These are phyloP conservation scores for Meloidogyne exigua DNA, from an alignment of 1,140 invertebrate genomes.

Conservation along the genomic window DNA sequence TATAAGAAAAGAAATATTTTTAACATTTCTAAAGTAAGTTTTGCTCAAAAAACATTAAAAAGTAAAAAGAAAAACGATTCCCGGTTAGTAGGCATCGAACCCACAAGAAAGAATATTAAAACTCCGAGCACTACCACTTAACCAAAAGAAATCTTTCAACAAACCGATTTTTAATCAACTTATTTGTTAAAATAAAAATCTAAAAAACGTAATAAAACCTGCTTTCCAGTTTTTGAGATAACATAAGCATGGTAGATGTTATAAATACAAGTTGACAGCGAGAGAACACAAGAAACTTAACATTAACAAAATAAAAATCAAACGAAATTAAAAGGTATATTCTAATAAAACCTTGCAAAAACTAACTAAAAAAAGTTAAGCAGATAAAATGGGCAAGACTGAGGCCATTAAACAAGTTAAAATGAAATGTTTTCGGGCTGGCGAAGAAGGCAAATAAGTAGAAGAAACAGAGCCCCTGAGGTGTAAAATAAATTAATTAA, in stretches of 20 bases:
- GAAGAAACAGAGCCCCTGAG: slow-evolving; percentile 56
- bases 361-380: slow-evolving; percentile 53
- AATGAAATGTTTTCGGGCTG: slow-evolving; percentile 55
- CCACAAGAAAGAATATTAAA: background rate
- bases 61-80: background rate
- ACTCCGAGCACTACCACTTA: background rate
- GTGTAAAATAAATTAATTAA: background rate
- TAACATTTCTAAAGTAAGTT: no score
- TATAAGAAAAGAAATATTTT: background rate
- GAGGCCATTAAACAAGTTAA: slow-evolving; percentile 43
- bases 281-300: slow-evolving; percentile 54
- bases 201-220: slow-evolving; percentile 37
- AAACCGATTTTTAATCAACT: slow-evolving; percentile 39
- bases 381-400: slow-evolving; percentile 55
- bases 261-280: slow-evolving; percentile 57
- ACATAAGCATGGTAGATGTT: slow-evolving; percentile 56
- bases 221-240: slow-evolving; percentile 59
- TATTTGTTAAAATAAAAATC: no score
- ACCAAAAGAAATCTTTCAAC: slow-evolving; percentile 62
- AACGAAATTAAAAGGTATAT: background rate
- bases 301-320: background rate
- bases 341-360: background rate
- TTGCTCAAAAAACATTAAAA: no score
- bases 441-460: slow-evolving; percentile 55
- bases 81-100: background rate